Evolutionary conservation across 2,797 vertebrate genomes (phyloP).

Genomic region (Astyanax mexicanus): DNA sequence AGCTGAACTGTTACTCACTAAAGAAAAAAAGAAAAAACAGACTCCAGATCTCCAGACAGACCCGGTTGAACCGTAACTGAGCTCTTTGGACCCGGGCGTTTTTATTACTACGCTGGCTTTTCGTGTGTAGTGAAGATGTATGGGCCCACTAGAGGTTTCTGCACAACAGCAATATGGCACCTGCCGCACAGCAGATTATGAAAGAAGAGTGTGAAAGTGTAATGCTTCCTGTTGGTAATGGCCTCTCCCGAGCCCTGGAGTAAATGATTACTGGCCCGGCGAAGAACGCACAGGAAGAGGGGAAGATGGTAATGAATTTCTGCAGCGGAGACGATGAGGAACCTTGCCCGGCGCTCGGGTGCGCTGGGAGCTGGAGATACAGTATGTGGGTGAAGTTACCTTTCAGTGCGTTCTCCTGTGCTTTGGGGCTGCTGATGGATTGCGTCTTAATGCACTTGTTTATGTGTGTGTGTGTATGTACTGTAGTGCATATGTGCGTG

Average conservation of each 20-base stretch:
- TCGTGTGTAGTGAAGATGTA: not conserved
- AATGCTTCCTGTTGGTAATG: conserved; percentile 22
- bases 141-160: not conserved
- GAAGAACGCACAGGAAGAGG: conserved; percentile 20
- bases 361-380: conserved; percentile 7
- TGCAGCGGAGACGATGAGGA: conserved; percentile 28
- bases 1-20: too few relatives aligned
- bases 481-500: not conserved
- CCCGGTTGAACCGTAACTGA: not conserved
- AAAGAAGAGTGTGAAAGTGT: conserved; percentile 37
- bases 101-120: conserved; percentile 30
- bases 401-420: conserved; percentile 8
- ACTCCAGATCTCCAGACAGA: too few relatives aligned
- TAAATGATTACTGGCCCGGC: conserved; percentile 34
- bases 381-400: conserved; percentile 34
- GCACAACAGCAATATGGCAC: not conserved
- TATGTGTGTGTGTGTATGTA: conserved; percentile 22
- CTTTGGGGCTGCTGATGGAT: conserved; percentile 25
- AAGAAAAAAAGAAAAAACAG: too few relatives aligned
- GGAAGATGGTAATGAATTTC: conserved; percentile 30
- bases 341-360: conserved; percentile 14
- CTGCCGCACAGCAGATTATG: conserved; percentile 1
- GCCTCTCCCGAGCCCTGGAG: conserved; percentile 9
- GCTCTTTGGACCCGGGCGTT: not conserved
- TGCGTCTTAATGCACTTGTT: conserved; percentile 18